Percentiles rank a stretch among this genome's conserved stretches.
These are phyloP conservation scores for Microcebus griseorufus DNA, from an alignment of 2,113 vertebrate species.

Conservation along the genomic window DNA sequence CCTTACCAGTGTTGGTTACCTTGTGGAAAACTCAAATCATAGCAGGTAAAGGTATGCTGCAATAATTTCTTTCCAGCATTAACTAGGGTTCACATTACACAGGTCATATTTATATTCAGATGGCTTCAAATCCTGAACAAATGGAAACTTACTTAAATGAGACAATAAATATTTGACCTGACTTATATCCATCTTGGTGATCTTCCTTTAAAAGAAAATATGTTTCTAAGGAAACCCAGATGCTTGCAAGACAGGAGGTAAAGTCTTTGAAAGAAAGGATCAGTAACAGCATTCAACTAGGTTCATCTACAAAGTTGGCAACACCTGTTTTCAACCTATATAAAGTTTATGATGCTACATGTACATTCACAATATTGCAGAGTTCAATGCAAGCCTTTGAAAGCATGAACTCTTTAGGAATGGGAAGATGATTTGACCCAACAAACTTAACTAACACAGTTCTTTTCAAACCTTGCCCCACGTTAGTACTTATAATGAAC, in stretches of 20 bases:
- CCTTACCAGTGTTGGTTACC: neutral
- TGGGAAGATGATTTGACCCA: neutral
- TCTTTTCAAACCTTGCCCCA: neutral
- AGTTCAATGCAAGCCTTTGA: neutral
- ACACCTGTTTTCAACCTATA: neutral
- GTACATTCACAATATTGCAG: neutral
- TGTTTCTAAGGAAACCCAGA: neutral
- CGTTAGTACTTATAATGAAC: neutral
- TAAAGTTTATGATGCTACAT: neutral
- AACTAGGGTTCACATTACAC: constrained; percentile 11
- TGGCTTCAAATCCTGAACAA: constrained; percentile 55
- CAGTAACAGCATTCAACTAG: neutral
- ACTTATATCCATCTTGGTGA: constrained; percentile 22
- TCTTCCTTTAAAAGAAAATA: constrained; percentile 35
- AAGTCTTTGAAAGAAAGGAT: constrained; percentile 8
- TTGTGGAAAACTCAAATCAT: constrained; percentile 56
- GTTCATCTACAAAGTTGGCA: neutral
- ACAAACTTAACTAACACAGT: neutral
- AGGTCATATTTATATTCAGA: constrained; percentile 37
- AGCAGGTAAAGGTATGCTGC: constrained; percentile 45
- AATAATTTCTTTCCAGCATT: constrained; percentile 35
- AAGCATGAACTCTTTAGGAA: neutral
- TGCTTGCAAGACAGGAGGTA: neutral
- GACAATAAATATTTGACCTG: constrained; percentile 55
- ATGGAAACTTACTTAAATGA: constrained; percentile 65